phyloP scores from a whole-genome alignment of 2,113 vertebrate species.

The Monarcha castaneiventris region DNA sequence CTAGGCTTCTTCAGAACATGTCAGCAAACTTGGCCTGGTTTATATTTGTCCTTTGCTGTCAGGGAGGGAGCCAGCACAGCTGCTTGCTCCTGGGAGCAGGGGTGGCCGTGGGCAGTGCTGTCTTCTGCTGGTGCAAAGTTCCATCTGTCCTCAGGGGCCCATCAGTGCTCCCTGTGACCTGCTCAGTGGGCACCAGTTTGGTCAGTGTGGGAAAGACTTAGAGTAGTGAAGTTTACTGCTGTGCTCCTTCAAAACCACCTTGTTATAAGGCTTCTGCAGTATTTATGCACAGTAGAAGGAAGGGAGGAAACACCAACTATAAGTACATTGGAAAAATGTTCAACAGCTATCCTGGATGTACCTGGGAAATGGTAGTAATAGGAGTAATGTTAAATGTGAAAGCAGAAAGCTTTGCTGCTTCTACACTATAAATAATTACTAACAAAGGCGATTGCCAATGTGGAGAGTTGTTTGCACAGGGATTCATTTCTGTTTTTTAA shows the following conservation, averaged over 20 bases:
- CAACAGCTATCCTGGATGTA: neutral
- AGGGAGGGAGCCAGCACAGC: neutral
- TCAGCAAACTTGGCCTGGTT: neutral
- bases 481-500: slow-evolving; percentile 46
- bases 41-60: neutral
- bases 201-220: neutral
- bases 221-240: neutral
- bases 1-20: neutral
- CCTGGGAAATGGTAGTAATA: neutral
- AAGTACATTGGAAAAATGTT: neutral
- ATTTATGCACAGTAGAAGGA: neutral
- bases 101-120: neutral
- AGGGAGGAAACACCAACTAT: neutral
- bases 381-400: neutral
- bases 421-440: slow-evolving; percentile 41
- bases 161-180: neutral
- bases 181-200: neutral
- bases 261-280: neutral
- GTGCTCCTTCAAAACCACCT: neutral
- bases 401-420: neutral
- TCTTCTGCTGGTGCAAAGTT: too few species aligned
- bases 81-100: neutral
- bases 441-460: neutral
- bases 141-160: neutral
- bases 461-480: slow-evolving; percentile 27